phyloP scores from a whole-genome alignment of 1,140 invertebrate species.

The Stegodyphus dumicola region DNA sequence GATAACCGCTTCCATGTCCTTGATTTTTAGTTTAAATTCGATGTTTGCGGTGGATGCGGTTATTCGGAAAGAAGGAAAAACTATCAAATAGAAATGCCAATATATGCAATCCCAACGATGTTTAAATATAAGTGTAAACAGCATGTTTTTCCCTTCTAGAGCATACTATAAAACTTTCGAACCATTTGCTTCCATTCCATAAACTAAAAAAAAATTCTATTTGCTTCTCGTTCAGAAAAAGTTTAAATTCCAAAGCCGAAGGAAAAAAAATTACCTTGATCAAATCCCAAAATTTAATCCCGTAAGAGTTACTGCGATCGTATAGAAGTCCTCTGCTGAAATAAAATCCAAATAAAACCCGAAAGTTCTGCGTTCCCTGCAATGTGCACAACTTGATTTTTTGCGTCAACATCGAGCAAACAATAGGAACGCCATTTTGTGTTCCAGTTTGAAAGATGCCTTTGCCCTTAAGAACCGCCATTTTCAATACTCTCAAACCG shows the following conservation, averaged over 20 bases:
- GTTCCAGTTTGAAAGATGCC: not conserved
- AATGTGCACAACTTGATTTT: conserved; percentile 13
- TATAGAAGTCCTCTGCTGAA: not conserved
- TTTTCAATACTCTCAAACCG: conserved; percentile 32
- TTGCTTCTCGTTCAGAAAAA: conserved; percentile 15
- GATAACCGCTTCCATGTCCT: too few relatives aligned
- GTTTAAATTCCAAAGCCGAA: conserved; percentile 33
- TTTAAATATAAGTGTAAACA: conserved; percentile 33
- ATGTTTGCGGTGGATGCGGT: too few relatives aligned
- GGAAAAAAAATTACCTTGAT: conserved; percentile 25
- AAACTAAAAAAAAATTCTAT: conserved; percentile 19
- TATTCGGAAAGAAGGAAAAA: too few relatives aligned
- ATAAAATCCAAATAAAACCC: not conserved
- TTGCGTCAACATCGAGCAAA: conserved; percentile 43
- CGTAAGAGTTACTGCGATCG: conserved; percentile 14
- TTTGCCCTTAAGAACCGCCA: conserved; percentile 15
- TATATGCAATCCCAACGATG: not conserved
- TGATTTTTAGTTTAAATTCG: too few relatives aligned
- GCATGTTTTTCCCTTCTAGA: conserved; percentile 15
- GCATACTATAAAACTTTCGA: conserved; percentile 6
- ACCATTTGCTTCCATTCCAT: conserved; percentile 26
- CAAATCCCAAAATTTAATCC: conserved; percentile 47
- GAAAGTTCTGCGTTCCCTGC: not conserved
- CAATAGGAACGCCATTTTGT: conserved; percentile 42
- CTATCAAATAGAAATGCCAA: not conserved